A percentile compares a stretch with the other conserved stretches of the same genome.
Conservation (phyloP, 2,797 vertebrate species). For the Protonibea diacanthus region DNA sequence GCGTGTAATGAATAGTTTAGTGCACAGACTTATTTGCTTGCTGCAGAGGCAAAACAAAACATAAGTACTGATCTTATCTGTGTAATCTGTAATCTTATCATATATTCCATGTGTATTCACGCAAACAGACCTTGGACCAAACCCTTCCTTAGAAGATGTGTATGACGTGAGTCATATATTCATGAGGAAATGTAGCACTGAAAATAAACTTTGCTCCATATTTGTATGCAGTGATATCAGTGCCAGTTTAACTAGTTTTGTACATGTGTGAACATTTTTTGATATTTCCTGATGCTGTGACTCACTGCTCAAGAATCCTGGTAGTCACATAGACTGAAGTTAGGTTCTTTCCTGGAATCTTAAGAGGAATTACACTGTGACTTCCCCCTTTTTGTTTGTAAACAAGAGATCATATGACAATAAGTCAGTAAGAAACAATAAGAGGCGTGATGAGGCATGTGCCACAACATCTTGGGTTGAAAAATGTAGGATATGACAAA, state of each 20-base stretch:
- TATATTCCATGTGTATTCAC: too few species aligned
- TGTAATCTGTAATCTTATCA: too few species aligned
- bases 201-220: neutral
- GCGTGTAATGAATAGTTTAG: neutral
- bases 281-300: neutral
- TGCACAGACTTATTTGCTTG: too few species aligned
- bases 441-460: neutral
- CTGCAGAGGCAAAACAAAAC: neutral
- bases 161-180: neutral
- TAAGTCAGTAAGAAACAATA: too few species aligned
- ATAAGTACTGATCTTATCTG: too few species aligned
- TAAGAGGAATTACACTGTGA: neutral
- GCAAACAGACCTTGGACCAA: neutral
- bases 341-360: constrained; percentile 44
- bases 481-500: too few species aligned
- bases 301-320: too few species aligned
- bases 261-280: neutral
- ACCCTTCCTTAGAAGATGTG: neutral
- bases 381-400: neutral
- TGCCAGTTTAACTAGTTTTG: neutral
- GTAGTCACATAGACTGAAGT: neutral
- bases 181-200: neutral
- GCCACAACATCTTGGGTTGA: neutral
- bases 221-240: neutral
- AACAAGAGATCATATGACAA: neutral